Evolutionary conservation across 1,140 invertebrate genomes (phyloP).

Genomic region (Macrotrachela quadricornifera): DNA sequence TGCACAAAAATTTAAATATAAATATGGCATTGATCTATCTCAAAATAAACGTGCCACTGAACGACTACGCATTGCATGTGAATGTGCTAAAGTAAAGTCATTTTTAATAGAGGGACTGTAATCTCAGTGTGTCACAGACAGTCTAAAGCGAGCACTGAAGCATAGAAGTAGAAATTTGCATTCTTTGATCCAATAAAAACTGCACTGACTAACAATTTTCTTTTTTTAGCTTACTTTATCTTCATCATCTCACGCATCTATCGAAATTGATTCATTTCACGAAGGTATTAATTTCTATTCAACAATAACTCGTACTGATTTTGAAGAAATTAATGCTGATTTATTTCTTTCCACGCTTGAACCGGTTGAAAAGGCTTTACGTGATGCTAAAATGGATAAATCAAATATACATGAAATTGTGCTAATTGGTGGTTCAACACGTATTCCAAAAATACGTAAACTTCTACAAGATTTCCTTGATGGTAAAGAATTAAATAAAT

Average conservation of each 20-base stretch:
- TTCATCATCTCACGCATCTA: slow-evolving; percentile 18
- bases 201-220: too few relatives aligned
- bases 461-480: slow-evolving; percentile 30
- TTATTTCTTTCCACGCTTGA: slow-evolving; percentile 24
- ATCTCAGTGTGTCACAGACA: too few relatives aligned
- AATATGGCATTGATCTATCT: slow-evolving; percentile 9
- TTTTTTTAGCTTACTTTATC: slow-evolving; percentile 19
- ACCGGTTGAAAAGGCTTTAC: slow-evolving; percentile 23
- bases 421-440: slow-evolving; percentile 39
- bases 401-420: slow-evolving; percentile 35
- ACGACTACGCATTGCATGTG: slow-evolving; percentile 27
- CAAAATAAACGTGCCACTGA: slow-evolving; percentile 14
- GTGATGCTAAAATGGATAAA: slow-evolving; percentile 25
- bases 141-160: too few relatives aligned
- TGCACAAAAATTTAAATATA: slow-evolving; percentile 13
- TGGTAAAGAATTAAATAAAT: slow-evolving; percentile 22
- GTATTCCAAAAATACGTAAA: slow-evolving; percentile 41
- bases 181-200: too few relatives aligned
- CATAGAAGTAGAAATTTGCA: too few relatives aligned
- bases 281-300: slow-evolving; percentile 8
- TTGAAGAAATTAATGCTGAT: slow-evolving; percentile 19
- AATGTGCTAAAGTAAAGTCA: too few relatives aligned
- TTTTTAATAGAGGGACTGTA: too few relatives aligned
- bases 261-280: slow-evolving; percentile 14
- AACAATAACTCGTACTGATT: slow-evolving; percentile 7